Percentiles rank a stretch among this genome's conserved stretches.
Conservation (phyloP, 2,888 invertebrate species). For the Archips xylosteana region DNA sequence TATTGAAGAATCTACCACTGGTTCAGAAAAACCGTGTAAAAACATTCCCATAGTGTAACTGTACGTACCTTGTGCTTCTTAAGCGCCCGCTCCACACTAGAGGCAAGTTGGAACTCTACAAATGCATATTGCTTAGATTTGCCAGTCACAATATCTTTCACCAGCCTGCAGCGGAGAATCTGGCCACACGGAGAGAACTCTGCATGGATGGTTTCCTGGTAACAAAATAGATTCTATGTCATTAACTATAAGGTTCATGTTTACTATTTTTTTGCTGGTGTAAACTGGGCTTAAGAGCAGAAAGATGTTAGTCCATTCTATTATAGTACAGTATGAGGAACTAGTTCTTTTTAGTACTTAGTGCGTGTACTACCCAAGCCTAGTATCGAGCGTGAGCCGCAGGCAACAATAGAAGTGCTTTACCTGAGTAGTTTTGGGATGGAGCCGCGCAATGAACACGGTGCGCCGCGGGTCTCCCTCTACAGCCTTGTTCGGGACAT, state of each 20-base stretch:
- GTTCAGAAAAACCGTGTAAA: too few relatives aligned
- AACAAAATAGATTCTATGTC: slow-evolving; percentile 31
- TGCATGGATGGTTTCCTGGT: slow-evolving; percentile 82
- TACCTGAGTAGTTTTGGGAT: slow-evolving; percentile 87
- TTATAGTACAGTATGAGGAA: too few relatives aligned
- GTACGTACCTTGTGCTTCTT: slow-evolving; percentile 71
- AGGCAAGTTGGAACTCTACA: slow-evolving; percentile 90
- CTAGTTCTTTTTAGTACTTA: too few relatives aligned
- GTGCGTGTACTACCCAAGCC: too few relatives aligned
- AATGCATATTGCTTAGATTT: slow-evolving; percentile 94
- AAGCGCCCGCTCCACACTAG: slow-evolving; percentile 87
- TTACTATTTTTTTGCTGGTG: too few relatives aligned
- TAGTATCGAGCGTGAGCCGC: too few relatives aligned
- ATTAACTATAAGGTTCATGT: too few relatives aligned
- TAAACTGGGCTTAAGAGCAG: too few relatives aligned
- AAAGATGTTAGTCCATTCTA: too few relatives aligned
- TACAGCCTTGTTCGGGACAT: slow-evolving; percentile 87
- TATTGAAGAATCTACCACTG: too few relatives aligned
- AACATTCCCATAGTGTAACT: too few relatives aligned
- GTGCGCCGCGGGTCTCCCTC: slow-evolving; percentile 90
- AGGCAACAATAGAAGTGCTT: neutral
- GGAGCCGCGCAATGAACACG: slow-evolving; percentile 91
- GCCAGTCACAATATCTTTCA: slow-evolving; percentile 94
- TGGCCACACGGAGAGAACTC: slow-evolving; percentile 88
- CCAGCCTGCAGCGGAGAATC: slow-evolving; percentile 87